A percentile compares a stretch with the other conserved stretches of the same genome.
Evolutionary conservation across 2,888 invertebrate species (phyloP).

Genomic region (Pseudococcus longispinus): DNA sequence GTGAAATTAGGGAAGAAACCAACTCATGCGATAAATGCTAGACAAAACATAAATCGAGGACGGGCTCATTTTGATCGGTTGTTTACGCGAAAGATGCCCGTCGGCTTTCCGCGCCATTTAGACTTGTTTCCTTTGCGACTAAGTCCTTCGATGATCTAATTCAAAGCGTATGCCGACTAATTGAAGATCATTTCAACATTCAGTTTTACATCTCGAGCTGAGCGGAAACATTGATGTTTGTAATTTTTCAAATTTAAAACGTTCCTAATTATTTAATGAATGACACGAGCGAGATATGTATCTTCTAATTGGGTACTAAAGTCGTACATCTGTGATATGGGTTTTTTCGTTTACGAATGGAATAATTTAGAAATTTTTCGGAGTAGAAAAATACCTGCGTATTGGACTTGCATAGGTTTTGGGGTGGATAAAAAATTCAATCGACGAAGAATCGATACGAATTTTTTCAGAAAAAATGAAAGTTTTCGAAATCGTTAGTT

Average conservation of each 20-base stretch:
- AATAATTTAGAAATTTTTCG: not conserved
- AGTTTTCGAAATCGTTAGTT: too few relatives aligned
- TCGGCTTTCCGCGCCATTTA: constrained; percentile 37
- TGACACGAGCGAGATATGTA: constrained; percentile 26
- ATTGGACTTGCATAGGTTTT: not conserved
- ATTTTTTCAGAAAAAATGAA: too few relatives aligned
- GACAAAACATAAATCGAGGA: constrained; percentile 34
- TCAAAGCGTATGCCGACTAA: constrained; percentile 43
- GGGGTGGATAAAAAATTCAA: too few relatives aligned
- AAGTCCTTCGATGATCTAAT: constrained; percentile 29
- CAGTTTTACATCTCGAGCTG: not conserved
- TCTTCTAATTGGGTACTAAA: constrained; percentile 14
- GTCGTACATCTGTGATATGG: not conserved
- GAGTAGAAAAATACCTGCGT: not conserved
- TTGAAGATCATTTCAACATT: constrained; percentile 36
- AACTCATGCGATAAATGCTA: constrained; percentile 42
- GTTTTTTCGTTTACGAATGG: not conserved
- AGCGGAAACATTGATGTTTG: constrained; percentile 9
- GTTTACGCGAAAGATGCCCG: constrained; percentile 42
- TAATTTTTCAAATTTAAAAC: not conserved
- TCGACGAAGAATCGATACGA: too few relatives aligned
- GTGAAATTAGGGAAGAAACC: constrained; percentile 39
- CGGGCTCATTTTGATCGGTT: constrained; percentile 37
- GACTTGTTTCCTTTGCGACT: constrained; percentile 33
- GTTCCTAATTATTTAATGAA: constrained; percentile 11